Base-by-base conservation (phyloP, 1,140 invertebrate genomes). In the Fopius arisanus region DNA sequence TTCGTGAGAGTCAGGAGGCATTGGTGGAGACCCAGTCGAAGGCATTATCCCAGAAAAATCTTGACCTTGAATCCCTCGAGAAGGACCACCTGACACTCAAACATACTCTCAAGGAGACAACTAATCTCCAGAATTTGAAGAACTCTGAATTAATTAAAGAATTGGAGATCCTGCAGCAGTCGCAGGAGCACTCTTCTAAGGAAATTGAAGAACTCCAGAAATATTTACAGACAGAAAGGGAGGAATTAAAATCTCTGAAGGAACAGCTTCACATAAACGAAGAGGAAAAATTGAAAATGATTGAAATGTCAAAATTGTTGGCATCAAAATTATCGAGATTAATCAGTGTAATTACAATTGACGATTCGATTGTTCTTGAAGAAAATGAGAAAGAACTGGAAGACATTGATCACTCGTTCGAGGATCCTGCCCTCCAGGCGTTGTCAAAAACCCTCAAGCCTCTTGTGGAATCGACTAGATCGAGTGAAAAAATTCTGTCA, bases 1-100 rank as follows among this genome's bases (percentile, higher is more conserved):
- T 82, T 9, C 79, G 75, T 68, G 62, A 59, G 5, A 80, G 77
- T 41, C 85, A 84, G 23, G 81, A 84, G 59, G 72, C 73, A 9
- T 77, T 82, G 23, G 43, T 85, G 23, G 68, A 78, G 41, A 76
- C 78, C 6, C 83, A 84, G 54, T 78, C 80, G 31, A 78, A 79
- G 70, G 77, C 78, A 40, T 41, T 85, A 0, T 72, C 78, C 40
- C 82, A 84, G 67, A 85, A 81, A 23, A 63, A 10, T 59, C 6
- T 31, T 0, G 63, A 76, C 9, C 37, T 81, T 33, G 68, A 77
- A 6, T 12, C 76, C 5, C 41, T 81, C n/a, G 72, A 79, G 9
- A 71, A 76, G 51, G 21, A 77, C 51, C 70, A 75, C 14, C 33
- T 70, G 5, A 43, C 74, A 4, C 37, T 70, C 0, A 82, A 80